Evolutionary conservation across 2,113 vertebrate genomes (phyloP).

Genomic region (Phalacrocorax brasilianus): DNA sequence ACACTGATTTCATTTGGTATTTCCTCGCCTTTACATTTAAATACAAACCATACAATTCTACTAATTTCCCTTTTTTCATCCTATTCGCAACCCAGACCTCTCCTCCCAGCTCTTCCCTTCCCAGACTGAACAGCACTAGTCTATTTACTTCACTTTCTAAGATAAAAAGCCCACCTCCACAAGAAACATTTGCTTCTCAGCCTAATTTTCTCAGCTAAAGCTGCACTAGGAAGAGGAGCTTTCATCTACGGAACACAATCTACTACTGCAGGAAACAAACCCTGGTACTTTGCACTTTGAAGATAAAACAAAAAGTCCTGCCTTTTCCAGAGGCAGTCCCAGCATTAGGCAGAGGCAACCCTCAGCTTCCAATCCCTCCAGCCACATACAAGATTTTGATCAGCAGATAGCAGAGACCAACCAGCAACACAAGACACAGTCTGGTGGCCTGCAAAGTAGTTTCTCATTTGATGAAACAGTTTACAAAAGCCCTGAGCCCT

Average conservation of each 20-base stretch:
- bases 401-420: background rate
- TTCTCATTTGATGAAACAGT: background rate
- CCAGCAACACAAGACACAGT: background rate
- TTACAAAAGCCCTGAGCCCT: background rate
- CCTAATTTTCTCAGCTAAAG: background rate
- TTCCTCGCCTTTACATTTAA: background rate
- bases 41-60: background rate
- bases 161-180: background rate
- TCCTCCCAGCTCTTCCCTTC: background rate
- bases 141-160: background rate
- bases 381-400: fast-evolving
- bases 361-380: background rate
- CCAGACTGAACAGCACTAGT: background rate
- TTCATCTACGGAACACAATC: fast-evolving
- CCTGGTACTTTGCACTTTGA: background rate
- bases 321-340: background rate
- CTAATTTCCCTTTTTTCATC: background rate
- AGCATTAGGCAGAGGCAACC: background rate
- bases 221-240: background rate
- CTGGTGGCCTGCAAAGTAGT: background rate
- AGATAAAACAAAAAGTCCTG: background rate
- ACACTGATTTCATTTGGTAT: background rate
- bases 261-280: background rate
- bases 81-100: background rate
- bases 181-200: background rate